Base-by-base conservation (phyloP, 2,797 vertebrate genomes). In the Channallabes apus region DNA sequence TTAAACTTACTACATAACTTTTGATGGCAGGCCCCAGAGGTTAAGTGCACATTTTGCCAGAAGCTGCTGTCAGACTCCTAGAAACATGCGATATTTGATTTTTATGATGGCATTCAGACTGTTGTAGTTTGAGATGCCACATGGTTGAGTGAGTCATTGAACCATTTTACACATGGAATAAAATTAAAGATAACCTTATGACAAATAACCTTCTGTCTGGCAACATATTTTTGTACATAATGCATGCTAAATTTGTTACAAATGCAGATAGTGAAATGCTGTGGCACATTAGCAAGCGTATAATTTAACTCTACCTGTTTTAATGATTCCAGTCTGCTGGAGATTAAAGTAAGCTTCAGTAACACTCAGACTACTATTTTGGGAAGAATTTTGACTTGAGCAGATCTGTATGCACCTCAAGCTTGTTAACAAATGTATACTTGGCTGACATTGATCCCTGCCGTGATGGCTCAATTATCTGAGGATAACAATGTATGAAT, bases 271-370 rank as follows among this genome's bases (percentile, higher is more conserved):
- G 35, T 75, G 24, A 68, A 58, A 64, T 69, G 14, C 22, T 79
- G 65, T 35, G 22, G 62, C 41, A 64, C 56, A 80, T 83, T 83
- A 80, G 22, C 82, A 38, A 51, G 56, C 11, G 68, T 24, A 32
- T 84, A 84, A 86, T 84, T 86, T 75, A 80, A 61, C 35, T 51
- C n/a, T 80, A 72, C 41, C 76, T 80, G n/a, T 86, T 71, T 58
- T 54, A 68, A 56, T 83, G 67, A 80, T 75, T 68, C n/a, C 68
- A 35, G 67, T 46, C 20, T 32, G 67, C 27, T 35, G 54, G 35
- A 82, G 84, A 46, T 35, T 58, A 73, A 82, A 67, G 32, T 29
- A 69, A 18, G 35, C 20, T 41, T 35, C 17, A 46, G 12, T 17
- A 27, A 65, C 41, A 38, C 59, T 72, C 4, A 20, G 22, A 41